These are phyloP conservation scores for Bufo bufo DNA, from an alignment of 2,113 vertebrate species.

Conservation along the genomic window DNA sequence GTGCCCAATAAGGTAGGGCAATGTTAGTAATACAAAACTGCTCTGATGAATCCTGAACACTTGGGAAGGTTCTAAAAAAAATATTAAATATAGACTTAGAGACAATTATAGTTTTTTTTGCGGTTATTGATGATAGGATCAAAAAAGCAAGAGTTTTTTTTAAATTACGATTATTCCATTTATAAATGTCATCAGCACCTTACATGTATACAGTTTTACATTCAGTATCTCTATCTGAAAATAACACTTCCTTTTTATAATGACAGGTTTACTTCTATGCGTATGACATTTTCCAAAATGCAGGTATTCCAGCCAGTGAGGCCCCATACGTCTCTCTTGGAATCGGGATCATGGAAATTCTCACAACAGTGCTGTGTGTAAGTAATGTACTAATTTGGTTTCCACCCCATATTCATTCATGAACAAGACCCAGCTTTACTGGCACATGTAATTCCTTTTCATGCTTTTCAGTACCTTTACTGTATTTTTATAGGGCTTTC, in stretches of 20 bases:
- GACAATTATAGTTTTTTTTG: too few relatives aligned
- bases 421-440: background rate
- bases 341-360: constrained; percentile 74
- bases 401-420: background rate
- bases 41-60: too few relatives aligned
- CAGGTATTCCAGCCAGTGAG: constrained; percentile 72
- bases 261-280: constrained; percentile 83
- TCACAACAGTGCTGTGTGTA: constrained; percentile 72
- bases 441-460: background rate
- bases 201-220: background rate
- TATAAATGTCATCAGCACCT: too few relatives aligned
- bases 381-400: constrained; percentile 61
- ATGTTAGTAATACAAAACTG: too few relatives aligned
- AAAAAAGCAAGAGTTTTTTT: too few relatives aligned
- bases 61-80: too few relatives aligned
- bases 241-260: constrained; percentile 19
- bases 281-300: constrained; percentile 74
- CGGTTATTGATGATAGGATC: too few relatives aligned
- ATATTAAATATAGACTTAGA: too few relatives aligned
- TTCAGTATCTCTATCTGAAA: background rate
- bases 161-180: too few relatives aligned
- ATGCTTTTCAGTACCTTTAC: background rate
- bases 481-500: constrained; percentile 69
- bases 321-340: constrained; percentile 75
- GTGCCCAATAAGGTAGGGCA: too few relatives aligned